Base-by-base conservation (phyloP, 2,888 invertebrate species). In the Blera fallax region DNA sequence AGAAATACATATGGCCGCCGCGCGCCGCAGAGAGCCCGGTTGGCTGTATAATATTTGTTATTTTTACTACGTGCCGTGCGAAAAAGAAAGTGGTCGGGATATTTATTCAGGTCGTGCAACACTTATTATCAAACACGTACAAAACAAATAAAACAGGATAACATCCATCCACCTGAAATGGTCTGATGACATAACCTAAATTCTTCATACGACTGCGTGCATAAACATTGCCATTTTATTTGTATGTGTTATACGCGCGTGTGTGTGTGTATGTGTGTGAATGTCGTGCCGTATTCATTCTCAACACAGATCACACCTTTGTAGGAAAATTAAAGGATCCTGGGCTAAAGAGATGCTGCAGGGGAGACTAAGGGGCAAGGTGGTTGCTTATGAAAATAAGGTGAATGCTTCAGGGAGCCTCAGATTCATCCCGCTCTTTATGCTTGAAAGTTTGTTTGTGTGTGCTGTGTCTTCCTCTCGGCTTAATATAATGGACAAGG, bases 61-160 rank as follows among this genome's bases (percentile, higher is more conserved):
- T 84, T 74, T 83, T 80, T 80, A 80, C 84, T 74, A 80, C 85
- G 85, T 85, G 85, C 70, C 81, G 80, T 80, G 81, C 76, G 85
- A 81, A 76, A 84, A 85, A 85, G 81, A 85, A 85, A 85, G 81
- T 74, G 70, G 45, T 74, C 32, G 67, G 81, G 40, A 72, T 87
- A 87, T 87, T 87, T 87, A 87, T 87, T 87, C 87, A 87, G 87
- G 87, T 87, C 87, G 87, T 77, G 87, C 82, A 87, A 82, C 87
- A 87, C 82, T 87, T 87, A 82, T 87, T 87, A 81, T 87, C 87
- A 87, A 87, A 87, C 87, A 87, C 87, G 87, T 87, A 87, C 77
- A 87, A 87, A 87, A 87, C 77, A 87, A 87, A 87, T 87, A 87
- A 87, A 81, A 87, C 82, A 82, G 82, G 77, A 87, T 87, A 81